Evolutionary conservation across 1,140 invertebrate species (phyloP), one percentile per base, ranked within the genome.

Genomic region (Lasioglossum baleicum): DNA sequence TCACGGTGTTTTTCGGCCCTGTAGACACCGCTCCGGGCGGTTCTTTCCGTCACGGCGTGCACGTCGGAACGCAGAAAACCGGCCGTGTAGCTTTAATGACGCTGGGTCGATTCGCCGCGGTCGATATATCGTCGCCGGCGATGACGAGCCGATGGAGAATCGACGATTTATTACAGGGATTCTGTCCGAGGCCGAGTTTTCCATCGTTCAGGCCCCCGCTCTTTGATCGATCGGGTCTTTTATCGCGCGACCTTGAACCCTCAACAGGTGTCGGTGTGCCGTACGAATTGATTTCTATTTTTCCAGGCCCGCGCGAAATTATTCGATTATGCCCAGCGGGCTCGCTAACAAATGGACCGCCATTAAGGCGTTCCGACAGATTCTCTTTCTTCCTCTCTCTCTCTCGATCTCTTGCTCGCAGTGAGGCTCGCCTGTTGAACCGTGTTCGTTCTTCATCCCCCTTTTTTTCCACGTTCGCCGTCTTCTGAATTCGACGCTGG

Each of bases 81-180:
- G 63, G 72, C 53, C 17, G 13, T 17, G 76, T 68, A 44, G 65
- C 80, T 80, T 81, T 87, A 87, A 87, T 78, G 86, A 86, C 75
- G 76, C 74, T 53, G 58, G 58, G 70, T 64, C 68, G 75, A 80
- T 86, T 87, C 75, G 79, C 68, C 79, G 51, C 78, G 79, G 79
- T 84, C 82, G 85, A 86, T 87, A 87, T 87, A 86, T 86, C 82
- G 84, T 76, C 44, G 79, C 56, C 68, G 70, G 77, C 76, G 82
- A 81, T 72, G 81, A 86, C 61, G 81, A 81, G 65, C 58, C 75
- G 76, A 79, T 80, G 78, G 76, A 68, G 76, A 87, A 87, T 87
- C 82, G 84, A 76, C 74, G 71, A 87, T 87, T 87, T 87, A 87
- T 87, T 79, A 84, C 65, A 58, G 3, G 48, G 58, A 22, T 77